Conservation (phyloP, 1,140 invertebrate genomes). For the Proctacanthus coquilletti region DNA sequence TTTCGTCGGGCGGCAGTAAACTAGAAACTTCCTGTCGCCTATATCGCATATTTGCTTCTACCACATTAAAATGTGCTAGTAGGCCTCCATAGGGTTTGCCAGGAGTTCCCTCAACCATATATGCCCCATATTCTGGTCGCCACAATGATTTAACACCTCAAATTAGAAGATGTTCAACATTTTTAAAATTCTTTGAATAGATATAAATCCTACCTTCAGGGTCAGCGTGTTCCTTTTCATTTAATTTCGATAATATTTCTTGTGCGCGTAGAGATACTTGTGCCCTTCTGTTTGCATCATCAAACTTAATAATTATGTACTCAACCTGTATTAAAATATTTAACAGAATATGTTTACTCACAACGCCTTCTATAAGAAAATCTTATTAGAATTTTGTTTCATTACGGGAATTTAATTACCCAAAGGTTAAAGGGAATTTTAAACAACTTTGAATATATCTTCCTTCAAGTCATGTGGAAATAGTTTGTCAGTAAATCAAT, state of each 20-base stretch:
- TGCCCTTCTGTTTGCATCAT: constrained; percentile 72
- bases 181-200: background rate
- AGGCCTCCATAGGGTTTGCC: constrained; percentile 88
- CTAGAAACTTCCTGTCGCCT: constrained; percentile 73
- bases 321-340: constrained; percentile 52
- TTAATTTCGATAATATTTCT: constrained; percentile 61
- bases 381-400: too few species aligned
- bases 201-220: constrained; percentile 44
- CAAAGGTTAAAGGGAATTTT: too few species aligned
- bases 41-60: constrained; percentile 93
- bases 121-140: constrained; percentile 95
- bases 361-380: too few species aligned
- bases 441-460: too few species aligned
- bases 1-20: constrained; percentile 64
- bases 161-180: constrained; percentile 17
- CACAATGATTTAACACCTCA: constrained; percentile 74
- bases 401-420: too few species aligned
- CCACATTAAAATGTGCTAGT: constrained; percentile 91
- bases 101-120: constrained; percentile 99
- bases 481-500: too few species aligned
- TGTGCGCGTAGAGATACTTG: constrained; percentile 68
- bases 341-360: too few species aligned
- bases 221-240: constrained; percentile 66
- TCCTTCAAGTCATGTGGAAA: too few species aligned
- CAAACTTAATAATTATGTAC: constrained; percentile 92